Base-by-base conservation (phyloP, 2,888 invertebrate genomes). In the Pachliopta kotzebuea region DNA sequence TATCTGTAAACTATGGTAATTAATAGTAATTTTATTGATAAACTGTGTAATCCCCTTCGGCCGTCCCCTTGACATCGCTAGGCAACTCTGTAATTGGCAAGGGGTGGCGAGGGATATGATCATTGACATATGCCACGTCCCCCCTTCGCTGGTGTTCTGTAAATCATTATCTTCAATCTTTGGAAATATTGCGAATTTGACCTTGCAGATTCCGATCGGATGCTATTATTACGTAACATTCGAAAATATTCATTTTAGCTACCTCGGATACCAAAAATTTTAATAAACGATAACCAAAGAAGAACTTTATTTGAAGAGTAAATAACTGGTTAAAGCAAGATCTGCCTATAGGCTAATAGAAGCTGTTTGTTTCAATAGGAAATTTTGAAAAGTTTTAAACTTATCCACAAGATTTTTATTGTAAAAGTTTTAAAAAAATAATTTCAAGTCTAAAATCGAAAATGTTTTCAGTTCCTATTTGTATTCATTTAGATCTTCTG, bases 81-180 rank as follows among this genome's bases (percentile, higher is more conserved):
- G 65, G 56, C 65, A 59, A 56, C 67, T 63, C 59, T 66, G 70
- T 81, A 83, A 84, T 85, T 84, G 84, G 80, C 81, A 72, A 71
- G 74, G 82, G 80, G 72, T 60, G 67, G 65, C 56, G 68, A 72
- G 74, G 73, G 68, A 67, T 72, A 73, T 76, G 75, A 84, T 77
- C 76, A 72, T 71, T 74, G 82, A 81, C 88, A 87, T 87, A 87
- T 87, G 87, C 76, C 75, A 73, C 71, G 70, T 74, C 75, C 74
- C 73, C 74, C 70, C 68, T 70, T 37, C 26, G 20, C 7, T 23
- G 9, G n/a, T 69, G 67, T 63, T 62, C 64, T 64, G 68, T 70
- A 68, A 76, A 71, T 84, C 80, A 86, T 86, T 87, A 86, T 84
- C 81, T 80, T 73, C 75, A 83, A 86, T 86, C 83, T 72, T 77